A percentile compares a stretch with the other conserved stretches of the same genome.
These are phyloP conservation scores for Misgurnus mizolepis DNA, from an alignment of 2,113 vertebrate species.

Conservation along the genomic window DNA sequence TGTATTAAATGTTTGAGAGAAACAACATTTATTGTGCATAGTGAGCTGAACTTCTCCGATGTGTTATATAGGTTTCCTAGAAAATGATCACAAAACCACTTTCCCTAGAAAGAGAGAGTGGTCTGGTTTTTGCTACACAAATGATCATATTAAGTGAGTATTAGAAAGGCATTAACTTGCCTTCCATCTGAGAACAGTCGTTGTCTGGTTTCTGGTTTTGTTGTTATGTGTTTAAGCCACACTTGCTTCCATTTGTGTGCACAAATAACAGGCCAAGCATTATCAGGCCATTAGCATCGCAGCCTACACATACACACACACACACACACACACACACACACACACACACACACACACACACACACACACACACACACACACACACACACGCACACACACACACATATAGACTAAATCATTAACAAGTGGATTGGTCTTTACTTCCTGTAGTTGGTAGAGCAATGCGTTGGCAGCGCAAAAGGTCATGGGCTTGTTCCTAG, in stretches of 20 bases:
- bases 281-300: conserved; percentile 17
- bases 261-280: conserved; percentile 14
- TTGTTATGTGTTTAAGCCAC: conserved; percentile 25
- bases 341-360: not conserved
- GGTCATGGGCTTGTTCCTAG: too few species aligned
- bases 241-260: conserved; percentile 40
- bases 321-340: conserved; percentile 1
- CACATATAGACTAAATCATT: not conserved
- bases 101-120: not conserved
- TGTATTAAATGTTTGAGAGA: too few species aligned
- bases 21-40: too few species aligned
- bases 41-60: too few species aligned
- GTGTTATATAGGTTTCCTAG: too few species aligned
- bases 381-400: not conserved
- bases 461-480: too few species aligned
- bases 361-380: not conserved
- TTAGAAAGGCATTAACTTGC: conserved; percentile 31
- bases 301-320: not conserved
- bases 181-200: conserved; percentile 22
- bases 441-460: too few species aligned
- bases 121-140: conserved; percentile 12
- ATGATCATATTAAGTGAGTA: conserved; percentile 3
- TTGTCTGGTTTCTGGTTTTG: conserved; percentile 29
- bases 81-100: not conserved
- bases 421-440: too few species aligned